Conservation (phyloP, 2,797 vertebrate species). For the Podargus strigoides region DNA sequence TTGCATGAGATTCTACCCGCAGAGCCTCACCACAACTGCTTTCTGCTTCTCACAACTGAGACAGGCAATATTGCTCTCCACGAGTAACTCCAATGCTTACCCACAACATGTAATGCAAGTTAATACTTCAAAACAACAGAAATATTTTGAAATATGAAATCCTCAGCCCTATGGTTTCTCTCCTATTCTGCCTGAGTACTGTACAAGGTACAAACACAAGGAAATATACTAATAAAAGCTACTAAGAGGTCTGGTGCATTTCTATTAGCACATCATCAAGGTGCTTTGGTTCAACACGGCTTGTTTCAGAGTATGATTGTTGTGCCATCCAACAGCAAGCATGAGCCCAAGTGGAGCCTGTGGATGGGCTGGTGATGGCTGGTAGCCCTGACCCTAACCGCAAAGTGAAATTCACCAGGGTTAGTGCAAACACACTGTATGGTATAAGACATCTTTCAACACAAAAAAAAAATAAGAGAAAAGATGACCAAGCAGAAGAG, state of each 20-base stretch:
- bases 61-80: not conserved
- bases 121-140: not conserved
- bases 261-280: not conserved
- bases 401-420: not conserved
- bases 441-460: not conserved
- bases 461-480: not conserved
- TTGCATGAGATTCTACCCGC: not conserved
- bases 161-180: not conserved
- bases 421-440: not conserved
- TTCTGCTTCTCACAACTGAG: not conserved
- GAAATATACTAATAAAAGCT: not conserved
- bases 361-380: not conserved
- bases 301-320: fast-evolving
- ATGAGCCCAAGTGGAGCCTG: fast-evolving
- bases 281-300: not conserved
- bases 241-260: not conserved
- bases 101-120: not conserved
- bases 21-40: not conserved
- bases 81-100: not conserved
- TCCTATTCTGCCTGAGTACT: not conserved
- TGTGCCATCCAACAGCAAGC: not conserved
- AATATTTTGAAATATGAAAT: not conserved
- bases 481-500: not conserved
- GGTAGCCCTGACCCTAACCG: not conserved
- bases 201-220: not conserved